Base-by-base conservation (phyloP, 2,113 vertebrate genomes). In the Microtus oregoni region DNA sequence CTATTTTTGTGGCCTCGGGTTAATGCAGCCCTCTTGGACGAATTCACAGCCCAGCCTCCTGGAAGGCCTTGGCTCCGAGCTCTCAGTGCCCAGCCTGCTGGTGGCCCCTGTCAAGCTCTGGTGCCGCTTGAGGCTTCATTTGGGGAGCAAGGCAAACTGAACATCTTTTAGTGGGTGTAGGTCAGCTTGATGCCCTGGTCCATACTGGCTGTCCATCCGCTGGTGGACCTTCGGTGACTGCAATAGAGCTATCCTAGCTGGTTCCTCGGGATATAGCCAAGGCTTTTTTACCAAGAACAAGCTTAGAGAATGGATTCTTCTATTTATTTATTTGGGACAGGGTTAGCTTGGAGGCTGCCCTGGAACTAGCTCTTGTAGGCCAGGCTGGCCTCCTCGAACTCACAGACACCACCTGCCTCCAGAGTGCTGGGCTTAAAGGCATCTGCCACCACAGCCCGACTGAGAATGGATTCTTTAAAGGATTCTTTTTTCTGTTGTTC, bases 221-320 rank as follows among this genome's bases (percentile, higher is more conserved):
- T 10, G 7, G 44, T 70, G n/a, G 3, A 76, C 58, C 13, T 82
- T 19, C 79, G 38, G 38, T 61, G 67, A 58, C 79, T 94, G 82
- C 32, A 94, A 10, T 58, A 61, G 79, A 81, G 55, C 91, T 86
- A 0, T 24, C 19, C 35, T 63, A 24, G 24, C 63, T 73, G 44
- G 1, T 73, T 81, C 78, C 28, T 94, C 72, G 94, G 95, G 2
- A 14, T 24, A 15, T 35, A 86, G 78, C 17, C 67, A 72, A 55
- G 68, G 35, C 67, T 92, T 96, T 96, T 96, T 90, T 90, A 93
- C 68, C 52, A 44, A 15, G 26, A 82, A 75, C 47, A 87, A 81
- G 17, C 26, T n/a, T 75, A 55, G 52, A 96, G 12, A 47, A 35
- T 38, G 19, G 26, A 58, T 58, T 58, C 19, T 58, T 58, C 58